A percentile compares a stretch with the other conserved stretches of the same genome.
These are phyloP conservation scores for Leucophora obtusa DNA, from an alignment of 2,888 invertebrate species.

Conservation along the genomic window DNA sequence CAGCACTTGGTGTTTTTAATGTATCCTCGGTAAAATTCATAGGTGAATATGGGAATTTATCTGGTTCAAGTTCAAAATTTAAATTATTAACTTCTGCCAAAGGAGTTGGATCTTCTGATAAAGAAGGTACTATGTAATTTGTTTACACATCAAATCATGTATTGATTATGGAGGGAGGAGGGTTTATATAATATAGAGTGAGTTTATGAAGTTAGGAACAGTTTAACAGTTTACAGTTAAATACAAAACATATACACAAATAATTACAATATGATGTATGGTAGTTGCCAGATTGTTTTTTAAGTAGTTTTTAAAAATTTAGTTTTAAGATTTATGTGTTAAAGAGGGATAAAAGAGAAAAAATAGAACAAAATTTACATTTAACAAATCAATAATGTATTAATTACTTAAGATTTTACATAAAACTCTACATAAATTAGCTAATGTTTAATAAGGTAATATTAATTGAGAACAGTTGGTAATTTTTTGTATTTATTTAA, in stretches of 20 bases:
- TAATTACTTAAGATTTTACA: slow-evolving; percentile 29
- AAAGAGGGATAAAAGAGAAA: slow-evolving; percentile 44
- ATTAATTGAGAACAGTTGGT: slow-evolving; percentile 24
- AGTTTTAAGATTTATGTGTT: slow-evolving; percentile 8
- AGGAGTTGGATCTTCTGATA: slow-evolving; percentile 79
- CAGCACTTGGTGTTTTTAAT: slow-evolving; percentile 73
- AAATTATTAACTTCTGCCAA: slow-evolving; percentile 78
- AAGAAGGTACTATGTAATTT: slow-evolving; percentile 76
- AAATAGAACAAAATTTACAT: slow-evolving; percentile 59
- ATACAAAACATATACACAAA: slow-evolving; percentile 20
- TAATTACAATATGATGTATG: slow-evolving; percentile 10
- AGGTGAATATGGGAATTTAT: slow-evolving; percentile 67
- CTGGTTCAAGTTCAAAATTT: slow-evolving; percentile 77
- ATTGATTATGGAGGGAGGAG: background rate
- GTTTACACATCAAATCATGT: background rate
- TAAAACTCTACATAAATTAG: slow-evolving; percentile 20
- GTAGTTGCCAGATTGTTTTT: slow-evolving; percentile 52
- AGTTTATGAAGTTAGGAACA: background rate
- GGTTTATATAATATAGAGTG: background rate
- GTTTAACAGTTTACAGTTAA: slow-evolving; percentile 26
- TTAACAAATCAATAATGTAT: slow-evolving; percentile 52
- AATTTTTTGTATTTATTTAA: background rate
- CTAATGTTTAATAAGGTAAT: background rate
- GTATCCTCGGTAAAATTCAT: slow-evolving; percentile 67
- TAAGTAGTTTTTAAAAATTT: slow-evolving; percentile 8